Base-by-base conservation (phyloP, 2,888 invertebrate genomes). In the Eubasilissa splendida region DNA sequence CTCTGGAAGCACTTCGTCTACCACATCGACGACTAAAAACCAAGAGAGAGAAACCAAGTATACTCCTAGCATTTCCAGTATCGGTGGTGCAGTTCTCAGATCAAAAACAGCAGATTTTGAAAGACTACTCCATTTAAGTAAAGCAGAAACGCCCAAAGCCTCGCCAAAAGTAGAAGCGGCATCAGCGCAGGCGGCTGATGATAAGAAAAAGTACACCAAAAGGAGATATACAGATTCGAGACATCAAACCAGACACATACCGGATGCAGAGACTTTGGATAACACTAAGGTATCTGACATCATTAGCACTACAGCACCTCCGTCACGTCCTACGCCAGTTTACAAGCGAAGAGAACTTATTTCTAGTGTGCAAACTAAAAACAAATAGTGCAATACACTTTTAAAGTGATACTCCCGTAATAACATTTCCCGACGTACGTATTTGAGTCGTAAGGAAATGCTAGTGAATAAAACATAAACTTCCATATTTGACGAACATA, bases 301-400 rank as follows among this genome's bases (percentile, higher is more conserved):
- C 33, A 66, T 79, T 31, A 68, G 84, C 12, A 84, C 84, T 10
- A 78, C 85, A 70, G 80, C 84, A 80, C 83, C 85, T 9, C 83
- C 85, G 70, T 81, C 86, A 22, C 83, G 85, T 31, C 84, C 86
- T 73, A 82, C 85, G 14, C 92, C 92, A 76, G 92, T 95, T 31
- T 96, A 95, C 92, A 96, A 96, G 88, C 90, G 96, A 83, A 92
- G 95, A 82, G 96, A 96, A 88, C 89, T 96, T 80, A 96, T 96
- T 85, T 95, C 96, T 65, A 96, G 96, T 88, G 95, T 95, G 82
- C 93, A 91, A 73, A 86, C 82, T 50, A 86, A 86, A 68, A 82
- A 84, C 66, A 84, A 84, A 80, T 84, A 79, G 71, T 75, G 52
- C 42, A 71, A 56, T 60, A 52, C 50, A 68, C 42, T 68, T 68